These are phyloP conservation scores for Hirudo medicinalis DNA, from an alignment of 1,140 invertebrate genomes.

Conservation along the genomic window DNA sequence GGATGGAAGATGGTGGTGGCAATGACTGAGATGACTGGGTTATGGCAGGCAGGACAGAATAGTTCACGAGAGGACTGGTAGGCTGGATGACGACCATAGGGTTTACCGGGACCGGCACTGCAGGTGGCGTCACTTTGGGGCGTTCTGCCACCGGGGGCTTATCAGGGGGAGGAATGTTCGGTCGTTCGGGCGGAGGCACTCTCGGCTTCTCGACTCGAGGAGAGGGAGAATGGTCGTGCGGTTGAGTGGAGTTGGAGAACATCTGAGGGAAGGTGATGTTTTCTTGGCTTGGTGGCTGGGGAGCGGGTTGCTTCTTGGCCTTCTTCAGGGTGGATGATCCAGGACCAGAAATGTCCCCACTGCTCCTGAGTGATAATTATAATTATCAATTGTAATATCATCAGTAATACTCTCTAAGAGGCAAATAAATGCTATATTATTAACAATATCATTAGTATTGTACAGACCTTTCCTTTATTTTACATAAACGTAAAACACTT, in stretches of 20 bases:
- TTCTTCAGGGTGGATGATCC: background rate
- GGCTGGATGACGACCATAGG: too few species aligned
- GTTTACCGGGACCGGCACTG: background rate
- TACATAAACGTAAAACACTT: too few species aligned
- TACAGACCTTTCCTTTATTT: background rate
- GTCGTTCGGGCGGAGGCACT: slow-evolving; percentile 4
- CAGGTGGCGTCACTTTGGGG: background rate
- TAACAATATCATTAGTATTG: background rate
- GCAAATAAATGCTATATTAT: background rate
- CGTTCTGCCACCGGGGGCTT: background rate
- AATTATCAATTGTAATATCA: background rate
- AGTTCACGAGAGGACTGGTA: too few species aligned
- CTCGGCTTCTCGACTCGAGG: background rate
- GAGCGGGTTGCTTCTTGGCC: background rate
- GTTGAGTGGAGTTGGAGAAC: background rate
- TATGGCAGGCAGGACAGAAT: background rate
- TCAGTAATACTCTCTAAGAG: background rate
- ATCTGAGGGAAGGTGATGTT: background rate
- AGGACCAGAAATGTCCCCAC: background rate
- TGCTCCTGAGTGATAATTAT: background rate
- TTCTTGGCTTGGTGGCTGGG: background rate
- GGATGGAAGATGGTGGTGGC: background rate
- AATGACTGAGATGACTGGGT: background rate
- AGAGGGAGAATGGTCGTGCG: background rate
- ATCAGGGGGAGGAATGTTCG: background rate